Conservation (phyloP, 2,797 vertebrate genomes). For the Crypturellus tataupa region DNA sequence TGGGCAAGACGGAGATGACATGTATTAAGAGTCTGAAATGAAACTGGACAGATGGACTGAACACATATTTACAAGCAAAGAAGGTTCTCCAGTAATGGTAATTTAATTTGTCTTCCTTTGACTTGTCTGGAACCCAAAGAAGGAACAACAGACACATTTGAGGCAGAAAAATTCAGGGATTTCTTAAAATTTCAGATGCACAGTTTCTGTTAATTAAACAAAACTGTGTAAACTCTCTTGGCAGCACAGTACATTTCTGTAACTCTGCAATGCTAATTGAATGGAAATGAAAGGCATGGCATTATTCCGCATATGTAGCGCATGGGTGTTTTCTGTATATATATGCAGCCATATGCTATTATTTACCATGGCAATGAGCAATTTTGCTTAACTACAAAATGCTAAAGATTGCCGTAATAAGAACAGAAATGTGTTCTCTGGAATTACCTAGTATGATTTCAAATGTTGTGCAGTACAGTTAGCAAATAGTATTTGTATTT, state of each 20-base stretch:
- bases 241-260: not conserved
- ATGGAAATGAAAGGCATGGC: not conserved
- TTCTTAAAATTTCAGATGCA: not conserved
- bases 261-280: slow-evolving; percentile 18
- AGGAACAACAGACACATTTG: not conserved
- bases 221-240: not conserved
- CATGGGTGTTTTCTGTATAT: not conserved
- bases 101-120: not conserved
- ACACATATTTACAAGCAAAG: not conserved
- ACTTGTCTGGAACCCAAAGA: not conserved
- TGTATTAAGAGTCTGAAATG: not conserved
- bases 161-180: not conserved
- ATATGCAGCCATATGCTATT: not conserved
- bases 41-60: not conserved
- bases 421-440: not conserved
- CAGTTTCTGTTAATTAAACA: not conserved
- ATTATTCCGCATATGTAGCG: not conserved
- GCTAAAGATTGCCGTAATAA: not conserved
- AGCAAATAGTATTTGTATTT: not conserved
- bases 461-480: not conserved
- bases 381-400: not conserved
- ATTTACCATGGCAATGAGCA: slow-evolving; percentile 15
- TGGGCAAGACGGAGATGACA: not conserved
- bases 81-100: not conserved
- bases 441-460: not conserved